These are phyloP conservation scores for Panagrolaimus sp. DNA, from an alignment of 1,140 invertebrate species.

Conservation along the genomic window DNA sequence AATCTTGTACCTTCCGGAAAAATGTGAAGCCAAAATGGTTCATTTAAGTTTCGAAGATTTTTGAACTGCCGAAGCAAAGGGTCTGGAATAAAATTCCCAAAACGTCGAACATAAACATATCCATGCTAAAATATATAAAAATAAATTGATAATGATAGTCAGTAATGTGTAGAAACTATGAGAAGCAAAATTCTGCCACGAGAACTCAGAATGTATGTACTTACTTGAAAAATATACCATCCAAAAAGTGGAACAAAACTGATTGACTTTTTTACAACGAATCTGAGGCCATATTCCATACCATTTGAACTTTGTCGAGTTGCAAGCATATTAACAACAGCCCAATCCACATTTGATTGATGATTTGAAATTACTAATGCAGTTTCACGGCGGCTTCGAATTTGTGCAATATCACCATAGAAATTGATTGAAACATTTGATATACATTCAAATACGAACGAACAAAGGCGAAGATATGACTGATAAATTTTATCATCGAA, in stretches of 20 bases:
- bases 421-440: constrained; percentile 60
- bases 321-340: constrained; percentile 64
- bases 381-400: constrained; percentile 62
- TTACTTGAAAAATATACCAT: constrained; percentile 62
- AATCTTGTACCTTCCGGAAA: constrained; percentile 66
- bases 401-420: constrained; percentile 63
- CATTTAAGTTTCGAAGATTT: constrained; percentile 60
- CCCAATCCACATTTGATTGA: constrained; percentile 66
- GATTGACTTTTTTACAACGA: constrained; percentile 65
- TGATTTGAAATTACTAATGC: constrained; percentile 65
- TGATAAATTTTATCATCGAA: neutral
- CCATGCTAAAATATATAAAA: constrained; percentile 61
- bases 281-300: constrained; percentile 61
- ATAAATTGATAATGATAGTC: constrained; percentile 1
- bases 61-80: constrained; percentile 61
- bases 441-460: constrained; percentile 19
- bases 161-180: constrained; percentile 9
- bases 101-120: constrained; percentile 64
- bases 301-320: constrained; percentile 59
- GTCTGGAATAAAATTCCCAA: constrained; percentile 62
- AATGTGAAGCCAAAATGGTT: constrained; percentile 65
- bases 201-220: constrained; percentile 56
- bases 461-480: neutral
- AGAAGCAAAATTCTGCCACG: no score
- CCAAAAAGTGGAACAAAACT: constrained; percentile 65